Percentiles rank a stretch among this genome's conserved stretches.
Conservation (phyloP, 2,888 invertebrate species). For the Campoplex nolae region DNA sequence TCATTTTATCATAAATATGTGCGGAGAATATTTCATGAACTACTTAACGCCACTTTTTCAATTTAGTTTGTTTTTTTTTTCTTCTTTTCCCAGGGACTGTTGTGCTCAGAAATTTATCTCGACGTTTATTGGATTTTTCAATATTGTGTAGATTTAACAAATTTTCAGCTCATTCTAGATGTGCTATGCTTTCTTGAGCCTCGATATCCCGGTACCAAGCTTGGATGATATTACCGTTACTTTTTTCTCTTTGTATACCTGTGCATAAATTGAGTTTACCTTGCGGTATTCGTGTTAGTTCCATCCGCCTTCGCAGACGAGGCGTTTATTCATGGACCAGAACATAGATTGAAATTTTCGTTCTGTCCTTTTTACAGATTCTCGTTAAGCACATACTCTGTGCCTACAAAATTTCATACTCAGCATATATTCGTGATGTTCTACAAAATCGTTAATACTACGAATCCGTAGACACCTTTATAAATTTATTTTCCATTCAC, state of each 20-base stretch:
- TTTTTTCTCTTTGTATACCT: background rate
- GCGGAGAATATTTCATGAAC: background rate
- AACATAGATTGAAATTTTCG: slow-evolving; percentile 5
- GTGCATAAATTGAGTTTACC: background rate
- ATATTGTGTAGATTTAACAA: background rate
- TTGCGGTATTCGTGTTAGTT: slow-evolving; percentile 4
- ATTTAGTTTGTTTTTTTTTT: background rate
- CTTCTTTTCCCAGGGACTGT: background rate
- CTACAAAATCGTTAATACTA: slow-evolving; percentile 50
- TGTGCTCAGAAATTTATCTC: background rate
- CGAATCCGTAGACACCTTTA: slow-evolving; percentile 35
- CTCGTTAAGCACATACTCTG: background rate
- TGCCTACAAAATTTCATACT: background rate
- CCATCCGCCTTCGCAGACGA: background rate
- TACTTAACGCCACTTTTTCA: background rate
- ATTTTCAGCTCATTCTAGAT: background rate
- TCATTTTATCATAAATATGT: background rate
- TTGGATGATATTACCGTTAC: background rate
- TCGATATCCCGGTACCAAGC: background rate
- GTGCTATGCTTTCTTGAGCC: background rate
- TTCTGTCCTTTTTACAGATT: slow-evolving; percentile 4
- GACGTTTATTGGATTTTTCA: background rate
- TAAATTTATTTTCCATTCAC: slow-evolving; percentile 69
- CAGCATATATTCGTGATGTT: too few species aligned
- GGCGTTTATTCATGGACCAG: slow-evolving; percentile 19